Conservation (phyloP, 1,140 invertebrate species). For the Cotesia chilonis region DNA sequence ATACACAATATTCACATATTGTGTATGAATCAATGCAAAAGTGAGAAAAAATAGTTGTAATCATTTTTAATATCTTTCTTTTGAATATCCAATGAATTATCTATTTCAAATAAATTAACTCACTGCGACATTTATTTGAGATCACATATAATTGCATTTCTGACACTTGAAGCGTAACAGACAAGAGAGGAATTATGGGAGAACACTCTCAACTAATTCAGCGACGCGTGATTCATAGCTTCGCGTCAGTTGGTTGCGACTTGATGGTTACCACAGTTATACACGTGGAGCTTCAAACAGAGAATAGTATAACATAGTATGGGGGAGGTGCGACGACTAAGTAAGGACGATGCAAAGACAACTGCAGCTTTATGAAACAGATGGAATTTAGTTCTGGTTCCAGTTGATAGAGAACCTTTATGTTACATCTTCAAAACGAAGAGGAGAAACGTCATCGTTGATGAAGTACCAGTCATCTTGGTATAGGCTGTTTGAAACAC, state of each 20-base stretch:
- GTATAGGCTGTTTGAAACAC: constrained; percentile 9
- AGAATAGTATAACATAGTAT: not conserved
- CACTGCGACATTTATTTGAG: not conserved
- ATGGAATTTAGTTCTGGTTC: constrained; percentile 12
- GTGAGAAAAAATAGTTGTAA: not conserved
- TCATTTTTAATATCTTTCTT: not conserved
- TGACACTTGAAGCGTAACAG: constrained; percentile 11
- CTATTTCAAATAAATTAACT: constrained; percentile 25
- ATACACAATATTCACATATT: constrained; percentile 6
- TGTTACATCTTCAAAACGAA: not conserved
- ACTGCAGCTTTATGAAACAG: constrained; percentile 12
- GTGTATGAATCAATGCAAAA: constrained; percentile 30
- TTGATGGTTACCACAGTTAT: constrained; percentile 2
- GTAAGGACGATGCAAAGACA: constrained; percentile 9
- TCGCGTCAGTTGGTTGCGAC: constrained; percentile 15
- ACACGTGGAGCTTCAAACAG: not conserved
- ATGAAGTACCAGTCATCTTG: constrained; percentile 24
- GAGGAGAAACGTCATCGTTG: constrained; percentile 28
- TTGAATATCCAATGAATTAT: constrained; percentile 11
- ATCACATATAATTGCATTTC: not conserved
- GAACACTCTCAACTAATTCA: not conserved
- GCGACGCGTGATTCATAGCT: constrained; percentile 31
- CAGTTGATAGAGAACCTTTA: constrained; percentile 27
- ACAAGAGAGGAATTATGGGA: constrained; percentile 9
- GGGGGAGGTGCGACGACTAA: not conserved